Evolutionary conservation across 2,113 vertebrate genomes (phyloP).

Genomic region (Mesocricetus auratus): DNA sequence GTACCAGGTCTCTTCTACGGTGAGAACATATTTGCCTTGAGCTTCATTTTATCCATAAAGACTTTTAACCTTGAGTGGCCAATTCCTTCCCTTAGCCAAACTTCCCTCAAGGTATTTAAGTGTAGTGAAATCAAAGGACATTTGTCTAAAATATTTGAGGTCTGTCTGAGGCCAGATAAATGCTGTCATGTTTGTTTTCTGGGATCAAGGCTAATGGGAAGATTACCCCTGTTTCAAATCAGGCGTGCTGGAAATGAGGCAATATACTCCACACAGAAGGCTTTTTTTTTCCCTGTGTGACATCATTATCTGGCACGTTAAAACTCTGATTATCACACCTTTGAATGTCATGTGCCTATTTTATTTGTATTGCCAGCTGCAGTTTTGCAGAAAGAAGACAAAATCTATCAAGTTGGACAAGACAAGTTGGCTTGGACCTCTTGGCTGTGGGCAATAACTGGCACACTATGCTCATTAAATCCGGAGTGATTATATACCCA

Average conservation of each 20-base stretch:
- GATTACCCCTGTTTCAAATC: constrained; percentile 52
- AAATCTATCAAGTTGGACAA: constrained; percentile 33
- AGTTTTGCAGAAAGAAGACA: constrained; percentile 31
- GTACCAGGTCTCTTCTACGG: not conserved
- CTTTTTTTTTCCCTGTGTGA: constrained; percentile 28
- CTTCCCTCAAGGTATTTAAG: constrained; percentile 21
- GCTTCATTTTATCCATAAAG: not conserved
- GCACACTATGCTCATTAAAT: constrained; percentile 43
- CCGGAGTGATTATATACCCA: not conserved
- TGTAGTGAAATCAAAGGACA: constrained; percentile 33
- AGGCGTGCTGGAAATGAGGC: constrained; percentile 71
- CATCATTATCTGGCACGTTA: constrained; percentile 26
- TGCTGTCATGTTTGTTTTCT: constrained; percentile 70
- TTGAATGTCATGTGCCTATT: constrained; percentile 35
- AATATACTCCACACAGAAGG: constrained; percentile 43
- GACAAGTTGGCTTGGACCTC: not conserved
- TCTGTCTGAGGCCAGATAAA: constrained; percentile 47
- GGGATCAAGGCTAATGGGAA: constrained; percentile 64
- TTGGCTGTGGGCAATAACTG: constrained; percentile 19
- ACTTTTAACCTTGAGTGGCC: not conserved
- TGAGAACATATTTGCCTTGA: not conserved
- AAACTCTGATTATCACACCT: constrained; percentile 53
- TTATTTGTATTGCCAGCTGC: constrained; percentile 43
- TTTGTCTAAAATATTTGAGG: constrained; percentile 52
- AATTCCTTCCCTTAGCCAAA: not conserved